Evolutionary conservation across 2,888 invertebrate species (phyloP).

Genomic region (Spodoptera littoralis): DNA sequence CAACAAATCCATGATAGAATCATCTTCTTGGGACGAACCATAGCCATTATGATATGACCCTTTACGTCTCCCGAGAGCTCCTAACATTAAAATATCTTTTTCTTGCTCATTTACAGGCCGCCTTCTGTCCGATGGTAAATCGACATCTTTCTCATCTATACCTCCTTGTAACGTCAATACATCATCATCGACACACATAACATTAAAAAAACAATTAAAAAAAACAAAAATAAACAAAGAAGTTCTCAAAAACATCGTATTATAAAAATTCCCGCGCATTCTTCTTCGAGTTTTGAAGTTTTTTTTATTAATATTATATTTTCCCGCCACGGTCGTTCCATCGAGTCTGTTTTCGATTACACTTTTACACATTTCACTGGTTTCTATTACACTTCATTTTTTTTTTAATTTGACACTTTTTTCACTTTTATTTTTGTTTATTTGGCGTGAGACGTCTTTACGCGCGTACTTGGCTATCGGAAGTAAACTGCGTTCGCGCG

Average conservation of each 20-base stretch:
- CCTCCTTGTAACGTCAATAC: constrained; percentile 83
- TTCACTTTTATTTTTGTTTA: constrained; percentile 52
- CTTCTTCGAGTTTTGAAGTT: constrained; percentile 80
- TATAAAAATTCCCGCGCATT: constrained; percentile 45
- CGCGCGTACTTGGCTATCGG: constrained; percentile 78
- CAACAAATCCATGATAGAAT: constrained; percentile 94
- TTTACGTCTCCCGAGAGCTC: constrained; percentile 91
- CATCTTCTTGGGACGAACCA: constrained; percentile 87
- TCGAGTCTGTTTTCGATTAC: constrained; percentile 65
- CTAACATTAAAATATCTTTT: constrained; percentile 92
- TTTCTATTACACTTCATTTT: constrained; percentile 62
- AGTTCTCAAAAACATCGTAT: constrained; percentile 59
- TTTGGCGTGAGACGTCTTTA: constrained; percentile 69
- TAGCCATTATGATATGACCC: constrained; percentile 84
- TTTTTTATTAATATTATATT: constrained; percentile 68
- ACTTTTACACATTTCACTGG: constrained; percentile 69
- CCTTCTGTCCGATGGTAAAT: constrained; percentile 77
- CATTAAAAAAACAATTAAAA: constrained; percentile 64
- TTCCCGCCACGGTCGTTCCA: constrained; percentile 68
- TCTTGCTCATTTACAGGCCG: constrained; percentile 91
- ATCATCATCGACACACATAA: constrained; percentile 77
- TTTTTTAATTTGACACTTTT: constrained; percentile 39
- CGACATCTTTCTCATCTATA: constrained; percentile 75
- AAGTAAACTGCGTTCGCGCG: constrained; percentile 74
- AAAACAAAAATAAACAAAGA: constrained; percentile 62